Evolutionary conservation across 2,113 vertebrate species (phyloP).

Genomic region (Halcyon malimbica): DNA sequence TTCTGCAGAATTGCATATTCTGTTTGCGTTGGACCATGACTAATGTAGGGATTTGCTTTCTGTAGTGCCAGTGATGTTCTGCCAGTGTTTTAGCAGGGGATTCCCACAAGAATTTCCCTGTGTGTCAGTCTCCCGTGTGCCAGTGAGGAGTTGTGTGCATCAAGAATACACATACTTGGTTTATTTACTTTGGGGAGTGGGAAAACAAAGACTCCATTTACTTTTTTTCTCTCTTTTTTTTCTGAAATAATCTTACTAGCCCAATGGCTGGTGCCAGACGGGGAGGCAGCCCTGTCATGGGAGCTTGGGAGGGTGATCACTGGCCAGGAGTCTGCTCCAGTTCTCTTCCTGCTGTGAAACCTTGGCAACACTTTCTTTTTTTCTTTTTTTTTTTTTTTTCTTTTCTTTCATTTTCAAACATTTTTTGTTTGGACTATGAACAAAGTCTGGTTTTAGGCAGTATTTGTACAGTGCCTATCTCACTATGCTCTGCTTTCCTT

Average conservation of each 20-base stretch:
- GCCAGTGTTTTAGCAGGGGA: background rate
- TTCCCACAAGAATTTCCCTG: slow-evolving; percentile 12
- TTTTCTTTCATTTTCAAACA: background rate
- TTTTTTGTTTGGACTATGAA: background rate
- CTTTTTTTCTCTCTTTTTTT: background rate
- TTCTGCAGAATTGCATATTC: background rate
- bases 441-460: background rate
- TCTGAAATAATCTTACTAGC: background rate
- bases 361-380: background rate
- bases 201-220: background rate
- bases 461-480: background rate
- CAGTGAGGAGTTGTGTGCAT: background rate
- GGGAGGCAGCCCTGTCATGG: background rate
- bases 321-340: background rate
- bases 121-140: background rate
- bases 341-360: background rate
- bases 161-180: background rate
- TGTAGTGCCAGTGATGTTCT: background rate
- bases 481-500: background rate
- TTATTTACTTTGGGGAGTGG: background rate
- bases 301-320: fast-evolving
- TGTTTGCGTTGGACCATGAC: background rate
- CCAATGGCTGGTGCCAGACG: background rate
- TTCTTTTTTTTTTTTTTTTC: background rate
- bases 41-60: background rate